Evolutionary conservation across 1,140 invertebrate genomes (phyloP).

Genomic region (Philotrypesis tridentata): DNA sequence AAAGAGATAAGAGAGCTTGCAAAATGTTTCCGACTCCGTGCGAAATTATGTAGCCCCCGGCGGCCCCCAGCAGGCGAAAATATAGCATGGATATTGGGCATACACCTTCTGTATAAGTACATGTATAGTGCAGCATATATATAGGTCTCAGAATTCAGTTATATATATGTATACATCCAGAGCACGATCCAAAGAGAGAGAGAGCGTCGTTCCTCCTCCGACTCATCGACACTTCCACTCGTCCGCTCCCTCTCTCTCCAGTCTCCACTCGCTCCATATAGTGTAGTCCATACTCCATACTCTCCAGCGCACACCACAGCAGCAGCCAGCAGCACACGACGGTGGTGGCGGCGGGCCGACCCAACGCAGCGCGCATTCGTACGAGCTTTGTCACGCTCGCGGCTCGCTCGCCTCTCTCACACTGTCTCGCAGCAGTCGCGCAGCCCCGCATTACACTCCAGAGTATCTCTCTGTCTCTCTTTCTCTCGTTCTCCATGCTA

Average conservation of each 20-base stretch:
- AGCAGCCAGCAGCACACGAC: not conserved
- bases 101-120: no score
- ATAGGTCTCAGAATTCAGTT: no score
- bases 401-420: no score
- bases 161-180: not conserved
- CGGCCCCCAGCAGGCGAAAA: no score
- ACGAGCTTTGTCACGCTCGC: slow-evolving; percentile 30
- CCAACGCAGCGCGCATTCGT: slow-evolving; percentile 19
- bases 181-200: not conserved
- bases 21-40: no score
- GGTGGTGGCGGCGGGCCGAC: not conserved
- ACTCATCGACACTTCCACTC: slow-evolving; percentile 28
- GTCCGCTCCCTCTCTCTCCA: slow-evolving; percentile 17
- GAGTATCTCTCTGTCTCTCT: not conserved
- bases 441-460: not conserved
- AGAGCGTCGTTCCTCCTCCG: slow-evolving; percentile 33
- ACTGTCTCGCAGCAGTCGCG: slow-evolving; percentile 8
- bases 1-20: no score
- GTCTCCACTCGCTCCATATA: no score
- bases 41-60: no score
- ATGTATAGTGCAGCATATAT: not conserved
- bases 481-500: not conserved
- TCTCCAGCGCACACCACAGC: no score
- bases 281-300: no score
- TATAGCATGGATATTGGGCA: no score